Evolutionary conservation across 2,888 invertebrate genomes (phyloP).

Genomic region (Lochmaea capreae): DNA sequence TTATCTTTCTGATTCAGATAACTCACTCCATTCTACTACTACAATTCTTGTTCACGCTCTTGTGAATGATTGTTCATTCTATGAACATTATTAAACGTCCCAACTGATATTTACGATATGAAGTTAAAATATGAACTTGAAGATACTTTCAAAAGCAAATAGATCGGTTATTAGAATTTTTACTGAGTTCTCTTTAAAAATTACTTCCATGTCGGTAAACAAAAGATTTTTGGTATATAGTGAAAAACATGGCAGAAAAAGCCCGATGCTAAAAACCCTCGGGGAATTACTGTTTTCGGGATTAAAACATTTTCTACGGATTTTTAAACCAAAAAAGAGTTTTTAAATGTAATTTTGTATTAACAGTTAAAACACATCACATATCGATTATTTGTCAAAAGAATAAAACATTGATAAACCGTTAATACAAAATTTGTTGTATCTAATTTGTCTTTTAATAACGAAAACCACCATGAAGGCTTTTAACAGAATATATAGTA

Average conservation of each 20-base stretch:
- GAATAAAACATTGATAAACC: neutral
- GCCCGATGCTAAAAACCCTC: constrained; percentile 29
- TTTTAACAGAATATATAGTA: too few relatives aligned
- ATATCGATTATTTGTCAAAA: constrained; percentile 1
- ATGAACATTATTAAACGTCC: constrained; percentile 36
- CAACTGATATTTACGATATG: constrained; percentile 40
- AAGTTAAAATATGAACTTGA: constrained; percentile 45
- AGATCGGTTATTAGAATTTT: constrained; percentile 53
- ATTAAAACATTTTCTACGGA: constrained; percentile 45
- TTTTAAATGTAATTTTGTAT: neutral
- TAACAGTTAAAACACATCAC: neutral
- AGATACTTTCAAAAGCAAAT: constrained; percentile 52
- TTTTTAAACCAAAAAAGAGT: constrained; percentile 34
- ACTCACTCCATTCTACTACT: neutral
- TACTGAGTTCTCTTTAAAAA: constrained; percentile 46
- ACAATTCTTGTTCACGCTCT: neutral
- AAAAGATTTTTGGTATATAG: constrained; percentile 46
- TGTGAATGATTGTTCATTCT: neutral
- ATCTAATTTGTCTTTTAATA: neutral
- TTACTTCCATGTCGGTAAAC: constrained; percentile 53
- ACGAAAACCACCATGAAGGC: too few relatives aligned
- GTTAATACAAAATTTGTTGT: neutral
- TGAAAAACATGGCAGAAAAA: constrained; percentile 36
- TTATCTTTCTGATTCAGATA: neutral
- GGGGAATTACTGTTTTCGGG: constrained; percentile 48